Conservation (phyloP, 2,888 invertebrate genomes). For the Ametastegia equiseti region DNA sequence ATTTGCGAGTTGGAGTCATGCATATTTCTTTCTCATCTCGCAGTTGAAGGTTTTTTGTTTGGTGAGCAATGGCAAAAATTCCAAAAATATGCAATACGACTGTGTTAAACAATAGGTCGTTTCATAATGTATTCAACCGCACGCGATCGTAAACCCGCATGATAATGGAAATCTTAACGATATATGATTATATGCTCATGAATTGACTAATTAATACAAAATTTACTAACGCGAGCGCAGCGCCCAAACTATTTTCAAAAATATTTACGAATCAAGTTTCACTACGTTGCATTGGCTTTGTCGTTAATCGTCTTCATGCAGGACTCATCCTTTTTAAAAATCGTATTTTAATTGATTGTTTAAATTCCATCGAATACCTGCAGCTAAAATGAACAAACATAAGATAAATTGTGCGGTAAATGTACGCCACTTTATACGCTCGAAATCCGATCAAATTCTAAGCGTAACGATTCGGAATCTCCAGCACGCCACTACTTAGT, state of each 20-base stretch:
- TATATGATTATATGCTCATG: too few relatives aligned
- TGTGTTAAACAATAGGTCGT: too few relatives aligned
- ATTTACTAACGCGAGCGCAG: neutral
- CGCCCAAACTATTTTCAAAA: neutral
- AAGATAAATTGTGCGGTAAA: neutral
- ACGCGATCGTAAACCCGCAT: too few relatives aligned
- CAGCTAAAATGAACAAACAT: neutral
- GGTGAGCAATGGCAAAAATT: too few relatives aligned
- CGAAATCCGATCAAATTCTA: neutral
- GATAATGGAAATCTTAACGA: too few relatives aligned
- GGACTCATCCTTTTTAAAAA: neutral
- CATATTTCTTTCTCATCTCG: too few relatives aligned
- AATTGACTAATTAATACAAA: neutral
- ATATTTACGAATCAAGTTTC: neutral
- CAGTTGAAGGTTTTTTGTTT: too few relatives aligned
- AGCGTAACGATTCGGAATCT: too few relatives aligned
- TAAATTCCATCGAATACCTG: neutral
- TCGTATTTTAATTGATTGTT: neutral
- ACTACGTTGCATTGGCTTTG: neutral
- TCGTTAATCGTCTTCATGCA: neutral
- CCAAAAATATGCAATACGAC: too few relatives aligned
- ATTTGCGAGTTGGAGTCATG: too few relatives aligned
- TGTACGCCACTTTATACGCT: neutral
- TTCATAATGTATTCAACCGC: too few relatives aligned
- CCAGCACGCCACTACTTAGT: slow-evolving; percentile 3